Evolutionary conservation across 2,113 vertebrate genomes (phyloP).

Genomic region (Pampusana beccarii): DNA sequence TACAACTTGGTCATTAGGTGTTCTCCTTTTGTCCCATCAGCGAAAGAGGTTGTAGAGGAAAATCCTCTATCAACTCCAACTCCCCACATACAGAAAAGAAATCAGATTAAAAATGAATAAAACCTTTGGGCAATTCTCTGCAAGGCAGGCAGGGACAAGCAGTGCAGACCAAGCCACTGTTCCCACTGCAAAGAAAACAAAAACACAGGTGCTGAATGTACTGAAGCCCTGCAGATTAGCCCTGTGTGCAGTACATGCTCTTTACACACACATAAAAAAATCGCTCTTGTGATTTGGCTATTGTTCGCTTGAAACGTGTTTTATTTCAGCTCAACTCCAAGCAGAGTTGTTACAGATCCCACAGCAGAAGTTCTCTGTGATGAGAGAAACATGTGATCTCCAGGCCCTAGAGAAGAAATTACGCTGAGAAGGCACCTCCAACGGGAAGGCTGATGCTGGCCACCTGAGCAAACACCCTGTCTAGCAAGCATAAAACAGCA

Average conservation of each 20-base stretch:
- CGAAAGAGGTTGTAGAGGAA: not conserved
- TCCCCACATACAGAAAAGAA: not conserved
- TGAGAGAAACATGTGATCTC: constrained; percentile 28
- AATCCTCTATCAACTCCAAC: not conserved
- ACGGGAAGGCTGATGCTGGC: constrained; percentile 30
- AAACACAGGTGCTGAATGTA: constrained; percentile 76
- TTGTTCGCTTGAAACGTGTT: constrained; percentile 35
- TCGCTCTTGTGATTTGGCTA: constrained; percentile 20
- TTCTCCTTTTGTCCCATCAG: not conserved
- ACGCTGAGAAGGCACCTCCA: constrained; percentile 14
- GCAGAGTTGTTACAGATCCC: not conserved
- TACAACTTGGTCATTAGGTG: not conserved
- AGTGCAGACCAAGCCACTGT: constrained; percentile 62
- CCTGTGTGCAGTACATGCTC: constrained; percentile 37
- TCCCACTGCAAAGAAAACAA: constrained; percentile 73
- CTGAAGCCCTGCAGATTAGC: constrained; percentile 52
- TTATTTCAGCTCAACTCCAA: constrained; percentile 30
- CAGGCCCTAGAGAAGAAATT: not conserved
- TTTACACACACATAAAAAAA: constrained; percentile 53
- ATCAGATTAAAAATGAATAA: not conserved
- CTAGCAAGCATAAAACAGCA: not conserved
- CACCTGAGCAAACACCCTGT: constrained; percentile 37
- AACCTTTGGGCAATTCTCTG: constrained; percentile 18
- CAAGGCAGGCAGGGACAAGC: constrained; percentile 67
- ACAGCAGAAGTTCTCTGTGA: constrained; percentile 2